These are phyloP conservation scores for Gasterosteus aculeatus DNA, from an alignment of 2,113 vertebrate species.

Conservation along the genomic window DNA sequence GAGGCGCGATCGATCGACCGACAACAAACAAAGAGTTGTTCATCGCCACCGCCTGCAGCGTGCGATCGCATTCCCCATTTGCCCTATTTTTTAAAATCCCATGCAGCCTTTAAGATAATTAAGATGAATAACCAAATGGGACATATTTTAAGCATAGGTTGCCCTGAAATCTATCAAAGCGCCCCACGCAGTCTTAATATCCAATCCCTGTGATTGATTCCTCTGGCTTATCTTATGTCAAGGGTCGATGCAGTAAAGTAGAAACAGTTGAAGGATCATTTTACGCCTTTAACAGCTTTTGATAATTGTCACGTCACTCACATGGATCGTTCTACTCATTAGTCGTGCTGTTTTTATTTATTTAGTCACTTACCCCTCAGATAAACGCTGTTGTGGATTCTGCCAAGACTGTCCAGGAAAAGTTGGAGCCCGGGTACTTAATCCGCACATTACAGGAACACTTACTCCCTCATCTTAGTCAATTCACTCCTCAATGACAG, in stretches of 20 bases:
- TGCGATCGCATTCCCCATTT: slow-evolving; percentile 38
- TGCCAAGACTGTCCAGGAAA: slow-evolving; percentile 31
- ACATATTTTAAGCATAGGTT: slow-evolving; percentile 35
- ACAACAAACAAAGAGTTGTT: slow-evolving; percentile 58
- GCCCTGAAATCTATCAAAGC: slow-evolving; percentile 43
- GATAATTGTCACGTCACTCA: slow-evolving; percentile 46
- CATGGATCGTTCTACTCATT: slow-evolving; percentile 45
- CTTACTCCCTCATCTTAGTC: slow-evolving; percentile 33
- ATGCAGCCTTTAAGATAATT: slow-evolving; percentile 12
- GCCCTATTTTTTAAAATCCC: slow-evolving; percentile 52
- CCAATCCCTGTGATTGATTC: slow-evolving; percentile 48
- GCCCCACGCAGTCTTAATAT: slow-evolving; percentile 41
- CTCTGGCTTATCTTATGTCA: slow-evolving; percentile 46
- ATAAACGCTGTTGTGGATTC: slow-evolving; percentile 35
- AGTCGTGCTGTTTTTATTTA: slow-evolving; percentile 60
- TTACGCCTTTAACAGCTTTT: slow-evolving; percentile 57
- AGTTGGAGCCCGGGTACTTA: slow-evolving; percentile 24
- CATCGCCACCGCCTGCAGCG: slow-evolving; percentile 32
- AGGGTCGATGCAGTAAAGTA: slow-evolving; percentile 41
- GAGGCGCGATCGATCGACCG: slow-evolving; percentile 29
- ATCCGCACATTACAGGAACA: slow-evolving; percentile 35
- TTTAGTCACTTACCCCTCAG: slow-evolving; percentile 46
- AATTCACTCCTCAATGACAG: slow-evolving; percentile 34
- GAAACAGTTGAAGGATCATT: slow-evolving; percentile 64
- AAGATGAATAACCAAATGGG: slow-evolving; percentile 42